phyloP scores from a whole-genome alignment of 2,113 vertebrate genomes.

The Bubo scandiacus region DNA sequence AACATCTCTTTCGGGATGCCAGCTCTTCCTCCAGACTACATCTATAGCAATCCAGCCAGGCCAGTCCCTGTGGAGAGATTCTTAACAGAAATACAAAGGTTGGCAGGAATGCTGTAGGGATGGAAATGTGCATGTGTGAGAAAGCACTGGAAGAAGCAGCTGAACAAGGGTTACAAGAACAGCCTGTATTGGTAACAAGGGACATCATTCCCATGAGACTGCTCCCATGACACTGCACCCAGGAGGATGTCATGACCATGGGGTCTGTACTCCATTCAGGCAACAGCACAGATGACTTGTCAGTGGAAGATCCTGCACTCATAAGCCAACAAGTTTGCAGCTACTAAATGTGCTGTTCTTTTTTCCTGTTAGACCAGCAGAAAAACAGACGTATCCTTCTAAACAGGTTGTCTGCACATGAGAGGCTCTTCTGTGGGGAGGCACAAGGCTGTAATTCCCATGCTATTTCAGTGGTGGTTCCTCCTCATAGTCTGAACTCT shows the following conservation, averaged over 20 bases:
- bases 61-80: neutral
- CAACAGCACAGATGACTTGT: neutral
- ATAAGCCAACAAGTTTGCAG: neutral
- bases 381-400: neutral
- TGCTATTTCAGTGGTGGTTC: neutral
- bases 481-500: neutral
- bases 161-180: constrained; percentile 49
- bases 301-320: neutral
- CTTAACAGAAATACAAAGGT: neutral
- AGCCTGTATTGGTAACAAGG: constrained; percentile 43
- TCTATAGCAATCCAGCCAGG: neutral
- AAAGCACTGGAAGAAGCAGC: constrained; percentile 13
- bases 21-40: neutral
- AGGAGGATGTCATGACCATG: constrained; percentile 5
- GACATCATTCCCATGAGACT: neutral
- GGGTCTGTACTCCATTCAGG: neutral
- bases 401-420: neutral
- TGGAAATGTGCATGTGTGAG: neutral
- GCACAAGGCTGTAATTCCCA: neutral
- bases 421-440: neutral
- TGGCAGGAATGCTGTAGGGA: constrained; percentile 5
- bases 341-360: neutral
- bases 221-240: neutral
- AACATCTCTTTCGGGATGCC: neutral
- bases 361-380: neutral